Percentiles rank a stretch among this genome's conserved stretches.
These are phyloP conservation scores for Caenorhabditis wallacei DNA, from an alignment of 2,888 invertebrate genomes.

Conservation along the genomic window DNA sequence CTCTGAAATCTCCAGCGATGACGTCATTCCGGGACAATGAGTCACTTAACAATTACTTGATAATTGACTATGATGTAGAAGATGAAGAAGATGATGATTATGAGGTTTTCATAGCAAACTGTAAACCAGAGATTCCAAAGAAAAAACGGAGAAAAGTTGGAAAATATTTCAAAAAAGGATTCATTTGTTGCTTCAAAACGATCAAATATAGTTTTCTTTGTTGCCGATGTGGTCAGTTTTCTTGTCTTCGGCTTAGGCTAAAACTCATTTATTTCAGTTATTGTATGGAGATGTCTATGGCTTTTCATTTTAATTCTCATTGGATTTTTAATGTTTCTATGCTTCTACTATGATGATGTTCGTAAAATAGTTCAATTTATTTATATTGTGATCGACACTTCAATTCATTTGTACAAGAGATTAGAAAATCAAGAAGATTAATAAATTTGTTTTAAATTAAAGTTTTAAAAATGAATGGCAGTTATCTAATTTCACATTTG, in stretches of 20 bases:
- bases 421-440: constrained; percentile 19
- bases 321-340: not conserved
- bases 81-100: constrained; percentile 8
- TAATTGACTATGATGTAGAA: constrained; percentile 23
- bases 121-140: not conserved
- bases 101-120: constrained; percentile 8
- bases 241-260: not conserved
- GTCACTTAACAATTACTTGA: constrained; percentile 17
- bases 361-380: constrained; percentile 29
- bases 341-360: constrained; percentile 35
- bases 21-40: constrained; percentile 18
- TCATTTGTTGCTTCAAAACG: constrained; percentile 28
- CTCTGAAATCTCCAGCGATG: not conserved
- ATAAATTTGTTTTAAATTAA: not conserved
- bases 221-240: constrained; percentile 45
- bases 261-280: constrained; percentile 20
- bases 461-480: not conserved
- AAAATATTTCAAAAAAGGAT: constrained; percentile 9
- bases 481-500: not conserved
- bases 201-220: constrained; percentile 46
- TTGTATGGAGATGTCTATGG: constrained; percentile 48
- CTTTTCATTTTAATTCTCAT: constrained; percentile 26
- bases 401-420: constrained; percentile 42
- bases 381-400: constrained; percentile 47
- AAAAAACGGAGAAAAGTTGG: not conserved